phyloP scores from a whole-genome alignment of 2,113 vertebrate genomes.

The Thalassarche chlororhynchos region DNA sequence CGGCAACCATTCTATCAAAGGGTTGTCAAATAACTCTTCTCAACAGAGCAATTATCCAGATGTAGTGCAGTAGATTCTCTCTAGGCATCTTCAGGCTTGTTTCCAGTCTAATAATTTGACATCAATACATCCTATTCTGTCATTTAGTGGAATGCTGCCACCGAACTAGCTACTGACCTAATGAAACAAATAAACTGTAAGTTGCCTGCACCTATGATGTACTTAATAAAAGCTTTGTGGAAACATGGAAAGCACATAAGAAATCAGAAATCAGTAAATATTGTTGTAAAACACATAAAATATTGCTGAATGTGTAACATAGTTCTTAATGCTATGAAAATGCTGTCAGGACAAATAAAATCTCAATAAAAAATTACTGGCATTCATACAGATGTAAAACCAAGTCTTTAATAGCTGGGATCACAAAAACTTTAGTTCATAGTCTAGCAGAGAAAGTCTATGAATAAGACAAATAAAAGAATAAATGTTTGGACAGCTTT shows the following conservation, averaged over 20 bases:
- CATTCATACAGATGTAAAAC: not conserved
- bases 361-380: not conserved
- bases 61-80: not conserved
- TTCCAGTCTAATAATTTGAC: slow-evolving; percentile 48
- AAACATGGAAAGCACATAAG: not conserved
- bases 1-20: slow-evolving; percentile 5
- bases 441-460: not conserved
- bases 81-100: not conserved
- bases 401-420: not conserved
- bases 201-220: not conserved
- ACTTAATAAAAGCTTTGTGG: not conserved
- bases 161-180: not conserved
- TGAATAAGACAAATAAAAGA: not conserved
- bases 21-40: slow-evolving; percentile 18
- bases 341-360: not conserved
- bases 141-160: not conserved
- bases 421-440: not conserved
- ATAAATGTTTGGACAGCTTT: not conserved
- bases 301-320: not conserved
- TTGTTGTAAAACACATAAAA: not conserved
- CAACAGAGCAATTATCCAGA: slow-evolving; percentile 32
- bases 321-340: not conserved
- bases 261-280: not conserved
- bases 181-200: not conserved
- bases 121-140: not conserved